Evolutionary conservation across 2,113 vertebrate species (phyloP).

Genomic region (Athene noctua): DNA sequence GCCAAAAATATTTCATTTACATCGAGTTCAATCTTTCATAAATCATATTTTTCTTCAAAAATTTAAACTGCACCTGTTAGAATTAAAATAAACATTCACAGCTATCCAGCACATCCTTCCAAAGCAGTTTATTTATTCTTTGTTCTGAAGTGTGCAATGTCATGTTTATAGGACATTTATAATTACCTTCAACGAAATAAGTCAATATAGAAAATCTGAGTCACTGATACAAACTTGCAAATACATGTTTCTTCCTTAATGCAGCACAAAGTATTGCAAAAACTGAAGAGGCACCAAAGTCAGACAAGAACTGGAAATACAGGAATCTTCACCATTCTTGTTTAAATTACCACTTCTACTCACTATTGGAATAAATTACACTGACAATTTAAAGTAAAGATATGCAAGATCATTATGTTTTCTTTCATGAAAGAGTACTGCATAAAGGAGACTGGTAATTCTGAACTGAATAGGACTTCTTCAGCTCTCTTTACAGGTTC

Average conservation of each 20-base stretch:
- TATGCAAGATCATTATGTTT: neutral
- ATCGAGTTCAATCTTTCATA: neutral
- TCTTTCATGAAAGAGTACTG: neutral
- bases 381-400: neutral
- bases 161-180: neutral
- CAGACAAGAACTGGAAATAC: neutral
- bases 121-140: constrained; percentile 6
- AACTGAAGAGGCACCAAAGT: neutral
- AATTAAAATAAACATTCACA: neutral
- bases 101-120: neutral
- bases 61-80: neutral
- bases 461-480: neutral
- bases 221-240: neutral
- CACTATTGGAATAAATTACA: neutral
- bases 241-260: neutral
- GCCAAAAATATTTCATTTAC: neutral
- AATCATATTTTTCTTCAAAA: neutral
- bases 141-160: neutral
- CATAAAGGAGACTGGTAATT: neutral
- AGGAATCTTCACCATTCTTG: neutral
- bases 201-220: neutral
- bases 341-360: neutral
- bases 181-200: neutral
- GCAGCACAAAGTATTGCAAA: neutral
- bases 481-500: neutral